These are phyloP conservation scores for Ichneumoninae sp. DNA, from an alignment of 2,888 invertebrate species.

Conservation along the genomic window DNA sequence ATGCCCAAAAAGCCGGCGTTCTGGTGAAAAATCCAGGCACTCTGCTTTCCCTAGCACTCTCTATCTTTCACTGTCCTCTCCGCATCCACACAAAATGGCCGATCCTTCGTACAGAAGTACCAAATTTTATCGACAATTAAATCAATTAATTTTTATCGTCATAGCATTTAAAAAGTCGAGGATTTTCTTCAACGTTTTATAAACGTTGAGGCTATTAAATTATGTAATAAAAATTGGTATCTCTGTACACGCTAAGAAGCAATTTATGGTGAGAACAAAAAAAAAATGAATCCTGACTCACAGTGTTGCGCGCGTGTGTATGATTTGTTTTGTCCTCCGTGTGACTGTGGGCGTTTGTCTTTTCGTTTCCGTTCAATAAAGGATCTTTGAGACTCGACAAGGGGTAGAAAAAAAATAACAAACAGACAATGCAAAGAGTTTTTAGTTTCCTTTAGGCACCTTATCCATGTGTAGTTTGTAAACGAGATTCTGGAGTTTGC, in stretches of 20 bases:
- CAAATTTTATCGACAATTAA: not conserved
- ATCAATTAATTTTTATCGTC: not conserved
- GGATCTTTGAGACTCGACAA: conserved; percentile 66
- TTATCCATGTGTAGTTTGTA: conserved; percentile 42
- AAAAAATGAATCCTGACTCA: conserved; percentile 27
- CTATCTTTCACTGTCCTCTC: conserved; percentile 5
- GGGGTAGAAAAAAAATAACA: conserved; percentile 24
- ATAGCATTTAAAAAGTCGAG: not conserved
- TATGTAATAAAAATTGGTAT: not conserved
- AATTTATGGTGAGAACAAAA: conserved; percentile 1
- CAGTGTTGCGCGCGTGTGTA: conserved; percentile 29
- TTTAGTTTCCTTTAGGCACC: conserved; percentile 67
- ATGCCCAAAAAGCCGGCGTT: conserved; percentile 19
- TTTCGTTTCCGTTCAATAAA: conserved; percentile 69
- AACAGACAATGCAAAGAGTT: conserved; percentile 11
- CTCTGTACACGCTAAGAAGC: not conserved
- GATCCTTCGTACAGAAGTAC: conserved; percentile 1
- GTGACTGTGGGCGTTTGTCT: conserved; percentile 61
- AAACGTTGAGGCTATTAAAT: not conserved
- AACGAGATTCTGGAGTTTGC: not conserved
- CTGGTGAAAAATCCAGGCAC: conserved; percentile 13
- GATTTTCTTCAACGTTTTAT: not conserved
- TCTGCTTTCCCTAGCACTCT: conserved; percentile 34
- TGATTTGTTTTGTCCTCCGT: conserved; percentile 11
- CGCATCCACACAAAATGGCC: conserved; percentile 31